Evolutionary conservation across 2,888 invertebrate genomes (phyloP), one percentile per base, ranked within the genome.

Genomic region (Platycheirus rosarum): DNA sequence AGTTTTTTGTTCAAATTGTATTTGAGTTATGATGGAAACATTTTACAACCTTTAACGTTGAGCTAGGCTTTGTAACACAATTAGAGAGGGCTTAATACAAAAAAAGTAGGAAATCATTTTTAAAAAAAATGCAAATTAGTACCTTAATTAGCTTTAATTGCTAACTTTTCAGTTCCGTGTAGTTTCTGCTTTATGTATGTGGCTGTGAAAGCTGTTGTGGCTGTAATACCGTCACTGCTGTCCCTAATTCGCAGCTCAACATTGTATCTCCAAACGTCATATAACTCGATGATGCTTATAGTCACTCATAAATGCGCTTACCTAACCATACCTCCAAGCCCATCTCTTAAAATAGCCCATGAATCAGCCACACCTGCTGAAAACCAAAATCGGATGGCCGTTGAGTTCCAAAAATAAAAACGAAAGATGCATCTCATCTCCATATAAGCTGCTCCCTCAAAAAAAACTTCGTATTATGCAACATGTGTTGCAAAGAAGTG

Each of bases 381-480:
- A 37, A 40, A 1, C 23, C n/a, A n/a, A 7, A 23, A 40, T 13
- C 40, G 23, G 14, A 23, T 16, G 42, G 11, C 60, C 44, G 29
- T 44, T 29, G 9, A 26, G 26, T 29, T 18, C n/a, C 23, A 11
- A 11, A 23, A 23, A 29, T 44, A n/a, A 51, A 29, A 65, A 49
- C 5, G 51, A 23, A 7, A 44, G 63, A 35, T 63, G 63, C 63
- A 63, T 35, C 44, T 63, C n/a, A 48, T 49, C 9, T 63, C 37
- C 29, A 44, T 14, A 32, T 57, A 40, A 57, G 29, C 3, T 44
- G 60, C 29, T 60, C 14, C 42, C 23, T 60, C 40, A 26, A 44
- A 51, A 14, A 26, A 51, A 40, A 46, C 62, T 14, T 9, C 9
- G 2, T n/a, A 14, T 73, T 73, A 73, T 73, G 65, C 53, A 73